Conservation (phyloP, 2,888 invertebrate species). For the Philhelius pedissequus region DNA sequence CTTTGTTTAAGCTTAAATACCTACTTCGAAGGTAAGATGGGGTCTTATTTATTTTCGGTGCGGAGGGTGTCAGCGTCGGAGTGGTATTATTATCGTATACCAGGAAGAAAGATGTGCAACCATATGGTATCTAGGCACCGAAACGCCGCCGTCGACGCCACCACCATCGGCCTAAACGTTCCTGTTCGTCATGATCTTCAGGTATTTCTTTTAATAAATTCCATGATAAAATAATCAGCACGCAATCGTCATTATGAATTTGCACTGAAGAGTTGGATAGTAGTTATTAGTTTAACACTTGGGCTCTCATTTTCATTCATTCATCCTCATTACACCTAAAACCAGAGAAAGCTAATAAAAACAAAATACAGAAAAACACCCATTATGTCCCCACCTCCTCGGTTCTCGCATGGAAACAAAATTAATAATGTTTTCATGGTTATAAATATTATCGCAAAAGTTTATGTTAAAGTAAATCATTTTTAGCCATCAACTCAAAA, state of each 20-base stretch:
- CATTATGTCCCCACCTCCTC: slow-evolving; percentile 20
- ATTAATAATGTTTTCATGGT: slow-evolving; percentile 27
- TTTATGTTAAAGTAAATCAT: slow-evolving; percentile 16
- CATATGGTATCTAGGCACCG: slow-evolving; percentile 58
- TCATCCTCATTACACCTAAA: slow-evolving; percentile 3
- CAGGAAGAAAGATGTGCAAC: slow-evolving; percentile 59
- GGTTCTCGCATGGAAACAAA: neutral
- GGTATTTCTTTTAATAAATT: slow-evolving; percentile 16
- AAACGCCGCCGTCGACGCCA: slow-evolving; percentile 19
- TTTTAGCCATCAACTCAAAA: slow-evolving; percentile 28
- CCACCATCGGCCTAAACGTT: neutral
- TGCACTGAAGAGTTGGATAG: neutral
- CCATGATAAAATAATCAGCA: slow-evolving; percentile 31
- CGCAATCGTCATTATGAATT: slow-evolving; percentile 52
- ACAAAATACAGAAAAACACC: slow-evolving; percentile 15
- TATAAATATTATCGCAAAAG: slow-evolving; percentile 58
- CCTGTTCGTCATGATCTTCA: slow-evolving; percentile 30
- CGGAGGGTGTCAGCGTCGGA: too few relatives aligned
- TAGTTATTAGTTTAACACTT: slow-evolving; percentile 33
- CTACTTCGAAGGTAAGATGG: slow-evolving; percentile 1
- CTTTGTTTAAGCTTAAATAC: neutral
- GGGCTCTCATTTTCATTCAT: slow-evolving; percentile 29
- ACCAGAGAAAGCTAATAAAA: slow-evolving; percentile 47
- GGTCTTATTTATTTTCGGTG: neutral
- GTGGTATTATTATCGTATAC: neutral